Evolutionary conservation across 2,113 vertebrate species (phyloP), one percentile per base, ranked within the genome.

Genomic region (Callorhinus ursinus): DNA sequence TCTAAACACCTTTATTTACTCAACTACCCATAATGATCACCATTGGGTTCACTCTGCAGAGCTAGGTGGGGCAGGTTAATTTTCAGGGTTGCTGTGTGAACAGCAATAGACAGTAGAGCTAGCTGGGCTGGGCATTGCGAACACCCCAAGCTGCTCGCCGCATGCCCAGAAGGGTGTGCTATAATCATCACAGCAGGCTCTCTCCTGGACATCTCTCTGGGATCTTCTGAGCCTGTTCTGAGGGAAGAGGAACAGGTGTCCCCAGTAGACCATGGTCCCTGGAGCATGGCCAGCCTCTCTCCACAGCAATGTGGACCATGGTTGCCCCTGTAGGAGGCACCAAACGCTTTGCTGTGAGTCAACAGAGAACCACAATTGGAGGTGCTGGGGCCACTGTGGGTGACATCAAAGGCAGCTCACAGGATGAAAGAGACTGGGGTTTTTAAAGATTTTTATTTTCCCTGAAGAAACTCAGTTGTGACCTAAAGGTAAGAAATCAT

Each of bases 401-500:
- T n/a, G 59, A 33, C 42, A 5, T 69, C 19, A 67, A 77, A 28
- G 42, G 28, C 18, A 63, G 14, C 22, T 14, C 42, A 57, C 2
- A 21, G 9, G 18, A 46, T 39, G 39, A 31, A 46, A 53, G 77
- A 67, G 77, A 71, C n/a, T n/a, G 61, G 86, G 76, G 46, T 57
- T 90, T 86, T 85, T 28, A 39, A 74, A 57, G 7, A 4, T 57
- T 76, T 96, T 85, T 57, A 21, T 74, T 93, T 93, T 80, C 31
- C 53, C 31, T 33, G 57, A 39, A 86, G 88, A 90, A 86, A 82
- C 36, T 86, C 36, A 36, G 2, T 77, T 46, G 57, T 89, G 16
- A 80, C 76, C 42, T 85, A 72, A 76, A 57, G 71, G 31, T 83
- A 81, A 93, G 49, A 79, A 93, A 59, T 79, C 28, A 24, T 88